These are phyloP conservation scores for Morone chrysops DNA, from an alignment of 2,113 vertebrate species.

Conservation along the genomic window DNA sequence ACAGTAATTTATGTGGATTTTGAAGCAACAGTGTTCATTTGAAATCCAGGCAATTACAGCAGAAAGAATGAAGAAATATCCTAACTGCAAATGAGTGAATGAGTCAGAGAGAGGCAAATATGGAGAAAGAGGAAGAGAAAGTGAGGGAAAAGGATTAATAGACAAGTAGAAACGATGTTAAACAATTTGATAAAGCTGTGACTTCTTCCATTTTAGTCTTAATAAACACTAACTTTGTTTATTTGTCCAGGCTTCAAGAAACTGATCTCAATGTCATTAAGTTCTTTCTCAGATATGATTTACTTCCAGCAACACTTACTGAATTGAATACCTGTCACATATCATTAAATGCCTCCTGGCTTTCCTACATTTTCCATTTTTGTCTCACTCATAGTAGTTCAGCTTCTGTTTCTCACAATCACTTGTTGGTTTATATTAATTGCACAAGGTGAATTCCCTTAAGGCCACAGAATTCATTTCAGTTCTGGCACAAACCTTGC, in stretches of 20 bases:
- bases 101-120: background rate
- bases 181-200: background rate
- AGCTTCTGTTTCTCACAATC: slow-evolving; percentile 10
- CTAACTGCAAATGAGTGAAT: background rate
- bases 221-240: background rate
- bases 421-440: slow-evolving; percentile 1
- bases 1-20: background rate
- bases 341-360: background rate
- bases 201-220: background rate
- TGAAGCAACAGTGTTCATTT: slow-evolving; percentile 7
- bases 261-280: background rate
- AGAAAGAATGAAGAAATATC: slow-evolving; percentile 2
- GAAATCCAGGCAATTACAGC: slow-evolving; percentile 3
- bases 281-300: background rate
- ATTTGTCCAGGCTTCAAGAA: background rate
- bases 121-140: background rate
- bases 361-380: background rate
- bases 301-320: background rate
- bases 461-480: background rate
- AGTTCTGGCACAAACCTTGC: background rate
- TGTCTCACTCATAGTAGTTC: background rate
- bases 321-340: background rate
- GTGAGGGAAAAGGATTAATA: background rate
- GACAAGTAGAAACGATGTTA: background rate
- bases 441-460: slow-evolving; percentile 4